Evolutionary conservation across 2,113 vertebrate species (phyloP), one percentile per base, ranked within the genome.

Genomic region (Colius striatus): DNA sequence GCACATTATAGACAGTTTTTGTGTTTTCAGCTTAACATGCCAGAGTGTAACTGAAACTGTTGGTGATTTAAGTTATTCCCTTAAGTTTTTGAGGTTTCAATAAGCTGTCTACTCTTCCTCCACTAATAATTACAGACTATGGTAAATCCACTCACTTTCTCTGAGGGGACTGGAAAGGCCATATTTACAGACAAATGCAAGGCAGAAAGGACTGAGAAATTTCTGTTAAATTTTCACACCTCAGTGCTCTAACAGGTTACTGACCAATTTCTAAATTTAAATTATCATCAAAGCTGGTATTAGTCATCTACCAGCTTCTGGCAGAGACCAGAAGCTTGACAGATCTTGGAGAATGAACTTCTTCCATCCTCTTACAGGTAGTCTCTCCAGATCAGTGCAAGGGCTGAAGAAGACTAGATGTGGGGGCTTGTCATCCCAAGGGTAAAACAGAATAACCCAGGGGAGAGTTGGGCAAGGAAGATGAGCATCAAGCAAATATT

Each of bases 21-120:
- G 66, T 87, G 70, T 94, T 94, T 96, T 94, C 92, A 83, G 63
- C 82, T 91, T 84, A 83, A 32, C 48, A 20, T 71, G 70, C 70
- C 9, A 6, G 23, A 34, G 23, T 48, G 70, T 82, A 92, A 91
- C 81, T 62, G 82, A 77, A 83, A 58, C 57, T 68, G 53, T 55
- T 89, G 80, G 76, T 58, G 26, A 86, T 87, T 93, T 89, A 77
- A 92, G 94, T 75, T 58, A 73, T 93, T 94, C 77, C 79, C 25
- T 34, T 87, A 89, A 67, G 66, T 94, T 89, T 92, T 26, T 21
- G 11, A 86, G 77, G 26, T 66, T 87, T 96, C 82, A 45, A 29
- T 94, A 94, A 88, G 26, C 73, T 94, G 32, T 43, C 61, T 77
- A 63, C 55, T 93, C 65, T 80, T 95, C 76, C 61, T 85, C 47